These are phyloP conservation scores for Bombus pyrosoma DNA, from an alignment of 1,140 invertebrate species.

Conservation along the genomic window DNA sequence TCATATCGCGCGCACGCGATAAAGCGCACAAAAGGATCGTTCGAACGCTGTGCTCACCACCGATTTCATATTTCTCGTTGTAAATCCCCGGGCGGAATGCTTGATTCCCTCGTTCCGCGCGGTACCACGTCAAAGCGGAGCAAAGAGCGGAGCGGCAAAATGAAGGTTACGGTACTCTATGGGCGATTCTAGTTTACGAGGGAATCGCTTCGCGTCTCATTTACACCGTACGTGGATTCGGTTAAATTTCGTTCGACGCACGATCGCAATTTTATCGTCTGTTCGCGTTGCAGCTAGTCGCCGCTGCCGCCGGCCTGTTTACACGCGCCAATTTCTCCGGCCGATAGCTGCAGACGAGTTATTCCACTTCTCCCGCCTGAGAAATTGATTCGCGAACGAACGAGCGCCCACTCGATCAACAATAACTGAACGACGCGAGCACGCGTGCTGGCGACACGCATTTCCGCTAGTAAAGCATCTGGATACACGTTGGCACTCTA, in stretches of 20 bases:
- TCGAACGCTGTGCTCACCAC: neutral
- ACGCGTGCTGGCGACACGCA: neutral
- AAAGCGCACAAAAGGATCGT: slow-evolving; percentile 32
- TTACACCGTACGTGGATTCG: slow-evolving; percentile 35
- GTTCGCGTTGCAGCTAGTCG: neutral
- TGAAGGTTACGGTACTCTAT: neutral
- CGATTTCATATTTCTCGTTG: slow-evolving; percentile 37
- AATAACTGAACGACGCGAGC: neutral
- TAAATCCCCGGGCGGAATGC: slow-evolving; percentile 14
- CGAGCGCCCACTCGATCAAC: neutral
- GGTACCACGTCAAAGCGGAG: slow-evolving; percentile 4
- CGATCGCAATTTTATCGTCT: slow-evolving; percentile 39
- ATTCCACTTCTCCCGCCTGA: neutral
- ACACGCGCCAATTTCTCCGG: neutral
- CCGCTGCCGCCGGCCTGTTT: neutral
- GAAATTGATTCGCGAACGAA: slow-evolving; percentile 43
- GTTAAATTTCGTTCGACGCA: slow-evolving; percentile 38
- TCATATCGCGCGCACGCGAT: slow-evolving; percentile 21
- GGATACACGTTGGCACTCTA: neutral
- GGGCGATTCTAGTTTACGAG: slow-evolving; percentile 24
- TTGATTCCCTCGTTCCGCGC: slow-evolving; percentile 18
- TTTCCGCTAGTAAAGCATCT: neutral
- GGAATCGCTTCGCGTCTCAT: slow-evolving; percentile 49
- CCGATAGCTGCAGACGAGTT: slow-evolving; percentile 8
- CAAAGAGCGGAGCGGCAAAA: slow-evolving; percentile 4